Evolutionary conservation across 2,888 invertebrate species (phyloP).

Genomic region (Lomographa bimaculata): DNA sequence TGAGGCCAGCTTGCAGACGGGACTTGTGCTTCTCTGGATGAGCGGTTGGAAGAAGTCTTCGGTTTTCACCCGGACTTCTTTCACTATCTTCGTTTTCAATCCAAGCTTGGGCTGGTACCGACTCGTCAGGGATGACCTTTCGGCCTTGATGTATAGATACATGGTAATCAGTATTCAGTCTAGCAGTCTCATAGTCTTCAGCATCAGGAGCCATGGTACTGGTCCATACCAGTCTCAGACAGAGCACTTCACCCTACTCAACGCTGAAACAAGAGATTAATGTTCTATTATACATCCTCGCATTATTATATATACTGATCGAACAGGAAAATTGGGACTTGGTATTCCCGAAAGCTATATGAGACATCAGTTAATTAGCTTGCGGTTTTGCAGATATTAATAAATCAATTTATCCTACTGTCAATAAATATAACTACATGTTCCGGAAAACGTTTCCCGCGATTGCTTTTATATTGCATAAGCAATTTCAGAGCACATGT

Average conservation of each 20-base stretch:
- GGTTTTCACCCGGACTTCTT: conserved; percentile 59
- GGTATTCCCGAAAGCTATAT: conserved; percentile 31
- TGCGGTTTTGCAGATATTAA: conserved; percentile 30
- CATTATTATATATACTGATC: conserved; percentile 20
- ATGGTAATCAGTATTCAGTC: conserved; percentile 43
- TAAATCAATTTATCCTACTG: conserved; percentile 15
- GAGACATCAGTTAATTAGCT: conserved; percentile 27
- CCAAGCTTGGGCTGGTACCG: conserved; percentile 59
- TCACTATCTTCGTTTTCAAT: conserved; percentile 53
- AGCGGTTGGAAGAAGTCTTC: conserved; percentile 49
- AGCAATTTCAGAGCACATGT: conserved; percentile 21
- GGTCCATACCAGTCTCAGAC: conserved; percentile 28
- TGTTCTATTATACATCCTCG: conserved; percentile 5
- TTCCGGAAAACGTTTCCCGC: conserved; percentile 30
- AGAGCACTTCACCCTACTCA: conserved; percentile 23
- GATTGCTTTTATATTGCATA: too few relatives aligned
- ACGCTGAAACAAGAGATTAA: conserved; percentile 18
- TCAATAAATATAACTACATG: conserved; percentile 16
- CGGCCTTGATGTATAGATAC: conserved; percentile 48
- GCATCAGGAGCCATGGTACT: conserved; percentile 57
- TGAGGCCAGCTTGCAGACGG: conserved; percentile 59
- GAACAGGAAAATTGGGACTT: conserved; percentile 22
- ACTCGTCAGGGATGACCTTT: conserved; percentile 50
- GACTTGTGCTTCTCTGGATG: conserved; percentile 40
- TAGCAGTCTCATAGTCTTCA: conserved; percentile 52